Evolutionary conservation across 2,797 vertebrate genomes (phyloP).

Genomic region (Gambusia yucatana): DNA sequence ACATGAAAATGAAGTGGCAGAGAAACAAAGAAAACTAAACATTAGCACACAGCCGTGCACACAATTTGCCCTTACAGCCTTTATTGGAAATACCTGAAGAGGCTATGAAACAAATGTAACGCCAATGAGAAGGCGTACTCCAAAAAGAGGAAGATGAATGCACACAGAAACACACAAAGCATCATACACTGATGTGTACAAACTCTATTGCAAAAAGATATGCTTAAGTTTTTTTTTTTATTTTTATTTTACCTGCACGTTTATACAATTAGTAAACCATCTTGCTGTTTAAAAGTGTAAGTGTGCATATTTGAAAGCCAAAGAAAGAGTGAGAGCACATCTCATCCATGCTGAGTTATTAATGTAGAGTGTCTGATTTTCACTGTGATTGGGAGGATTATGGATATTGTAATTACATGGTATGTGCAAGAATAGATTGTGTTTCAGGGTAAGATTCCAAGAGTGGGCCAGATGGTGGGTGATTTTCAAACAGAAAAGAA

Average conservation of each 20-base stretch:
- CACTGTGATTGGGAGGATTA: slow-evolving; percentile 70
- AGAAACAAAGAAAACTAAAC: slow-evolving; percentile 71
- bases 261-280: slow-evolving; percentile 17
- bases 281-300: slow-evolving; percentile 12
- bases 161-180: slow-evolving; percentile 21
- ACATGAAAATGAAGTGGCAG: slow-evolving; percentile 57
- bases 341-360: slow-evolving; percentile 72
- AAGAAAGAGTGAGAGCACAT: slow-evolving; percentile 65
- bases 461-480: slow-evolving; percentile 43
- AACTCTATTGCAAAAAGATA: slow-evolving; percentile 6
- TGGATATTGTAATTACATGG: slow-evolving; percentile 67
- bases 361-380: slow-evolving; percentile 71
- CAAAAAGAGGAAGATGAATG: slow-evolving; percentile 27
- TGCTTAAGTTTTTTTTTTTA: slow-evolving; percentile 14
- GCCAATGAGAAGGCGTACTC: slow-evolving; percentile 51
- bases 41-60: slow-evolving; percentile 55
- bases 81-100: slow-evolving; percentile 63
- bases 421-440: slow-evolving; percentile 62
- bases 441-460: slow-evolving; percentile 49
- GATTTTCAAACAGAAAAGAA: slow-evolving; percentile 42
- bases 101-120: slow-evolving; percentile 65
- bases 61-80: slow-evolving; percentile 62
- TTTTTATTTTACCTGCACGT: slow-evolving; percentile 25
- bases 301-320: slow-evolving; percentile 59
- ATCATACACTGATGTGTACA: slow-evolving; percentile 31